Base-by-base conservation (phyloP, 2,113 vertebrate genomes). In the Ctenomys sociabilis region DNA sequence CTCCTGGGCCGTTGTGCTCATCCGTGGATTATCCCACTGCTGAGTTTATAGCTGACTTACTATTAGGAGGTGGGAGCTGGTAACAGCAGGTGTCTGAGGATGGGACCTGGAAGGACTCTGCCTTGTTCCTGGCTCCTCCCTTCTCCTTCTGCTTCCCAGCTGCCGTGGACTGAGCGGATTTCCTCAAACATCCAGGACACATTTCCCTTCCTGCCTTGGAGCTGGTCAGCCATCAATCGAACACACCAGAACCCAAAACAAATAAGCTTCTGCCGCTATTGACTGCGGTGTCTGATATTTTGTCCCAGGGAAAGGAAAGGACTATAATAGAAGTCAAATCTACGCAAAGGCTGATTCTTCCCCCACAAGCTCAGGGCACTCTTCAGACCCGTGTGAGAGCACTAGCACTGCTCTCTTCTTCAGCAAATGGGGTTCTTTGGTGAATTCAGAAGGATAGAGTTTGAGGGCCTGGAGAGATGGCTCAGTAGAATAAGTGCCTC, bases 371-470 rank as follows among this genome's bases (percentile, higher is more conserved):
- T 28, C 52, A 37, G 3, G 35, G 17, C 32, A 85, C 68, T 40
- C 19, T 45, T 14, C 11, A 81, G 77, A 88, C 5, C 14, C 37
- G 61, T 32, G 72, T 30, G 40, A 32, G 82, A 92, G 93, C 64
- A 54, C 6, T 2, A 70, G 12, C 24, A 32, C 87, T 10, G 7
- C 22, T 73, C 26, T 85, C 57, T 26, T 87, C 28, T 73, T 45
- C 28, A 80, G 61, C 12, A 49, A 92, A 82, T 26, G 70, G 70
- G 7, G 72, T 93, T 90, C 45, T 63, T 75, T 68, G 77, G 40
- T 85, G 61, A 95, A 95, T 82, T 94, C 80, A 93, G 30, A 54
- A 93, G 70, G 54, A 95, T 3, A 45, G 28, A 24, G 28, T 82
- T 89, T 73, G 43, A 92, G n/a, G n/a, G n/a, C n/a, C n/a, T n/a